These are phyloP conservation scores for Epinotia bilunana DNA, from an alignment of 2,888 invertebrate genomes.

Conservation along the genomic window DNA sequence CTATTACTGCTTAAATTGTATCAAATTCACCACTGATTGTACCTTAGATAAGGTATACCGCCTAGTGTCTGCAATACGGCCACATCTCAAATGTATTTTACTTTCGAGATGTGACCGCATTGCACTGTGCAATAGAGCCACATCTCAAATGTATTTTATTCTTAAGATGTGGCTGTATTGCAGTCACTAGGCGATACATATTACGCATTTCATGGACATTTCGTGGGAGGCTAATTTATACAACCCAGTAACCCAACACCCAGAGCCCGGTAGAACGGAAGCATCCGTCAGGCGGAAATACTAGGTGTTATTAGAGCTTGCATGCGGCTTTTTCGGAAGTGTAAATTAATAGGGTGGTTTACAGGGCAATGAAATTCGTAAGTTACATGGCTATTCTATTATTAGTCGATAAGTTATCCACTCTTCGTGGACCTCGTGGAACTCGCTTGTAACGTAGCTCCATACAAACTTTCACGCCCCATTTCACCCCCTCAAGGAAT, in stretches of 20 bases:
- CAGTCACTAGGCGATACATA: too few relatives aligned
- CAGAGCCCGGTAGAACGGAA: conserved; percentile 1
- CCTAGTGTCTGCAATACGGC: too few relatives aligned
- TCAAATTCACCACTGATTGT: not conserved
- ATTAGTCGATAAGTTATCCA: not conserved
- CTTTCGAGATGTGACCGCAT: too few relatives aligned
- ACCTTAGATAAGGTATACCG: not conserved
- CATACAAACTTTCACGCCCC: too few relatives aligned
- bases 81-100: too few relatives aligned
- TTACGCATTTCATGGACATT: not conserved
- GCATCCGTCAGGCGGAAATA: conserved; percentile 2
- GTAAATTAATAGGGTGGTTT: conserved; percentile 11
- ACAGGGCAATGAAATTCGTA: conserved; percentile 7
- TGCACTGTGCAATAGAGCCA: too few relatives aligned
- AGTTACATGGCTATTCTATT: not conserved
- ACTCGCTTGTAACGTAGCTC: too few relatives aligned
- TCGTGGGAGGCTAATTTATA: conserved; percentile 1
- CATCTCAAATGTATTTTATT: too few relatives aligned
- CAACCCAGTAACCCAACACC: conserved; percentile 36
- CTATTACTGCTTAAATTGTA: not conserved
- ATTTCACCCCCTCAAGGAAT: too few relatives aligned
- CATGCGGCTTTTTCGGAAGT: not conserved
- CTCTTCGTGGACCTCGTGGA: too few relatives aligned
- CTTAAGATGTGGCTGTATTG: too few relatives aligned
- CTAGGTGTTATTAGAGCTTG: conserved; percentile 15